Conservation (phyloP, 2,797 vertebrate species). For the Intellagama lesueurii region DNA sequence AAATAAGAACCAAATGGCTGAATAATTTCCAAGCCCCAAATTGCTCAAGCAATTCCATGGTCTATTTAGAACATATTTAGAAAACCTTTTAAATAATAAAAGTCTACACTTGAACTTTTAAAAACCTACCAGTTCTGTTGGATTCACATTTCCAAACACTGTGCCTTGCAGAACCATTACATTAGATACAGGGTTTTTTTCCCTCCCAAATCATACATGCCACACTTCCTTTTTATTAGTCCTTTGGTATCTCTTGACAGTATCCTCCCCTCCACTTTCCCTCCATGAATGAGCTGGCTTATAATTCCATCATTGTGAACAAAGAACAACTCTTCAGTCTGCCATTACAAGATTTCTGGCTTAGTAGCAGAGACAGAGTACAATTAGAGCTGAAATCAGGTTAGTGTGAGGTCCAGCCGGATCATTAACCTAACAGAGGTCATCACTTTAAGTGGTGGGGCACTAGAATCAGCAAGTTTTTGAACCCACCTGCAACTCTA, state of each 20-base stretch:
- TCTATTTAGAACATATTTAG: constrained; percentile 81
- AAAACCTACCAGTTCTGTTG: constrained; percentile 62
- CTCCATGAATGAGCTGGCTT: neutral
- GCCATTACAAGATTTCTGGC: no score
- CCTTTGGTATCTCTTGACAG: neutral
- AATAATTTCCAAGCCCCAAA: constrained; percentile 81
- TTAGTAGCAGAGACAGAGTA: no score
- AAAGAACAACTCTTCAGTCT: neutral
- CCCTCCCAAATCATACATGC: neutral
- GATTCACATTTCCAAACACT: constrained; percentile 75
- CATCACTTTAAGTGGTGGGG: no score
- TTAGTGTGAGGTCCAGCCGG: no score
- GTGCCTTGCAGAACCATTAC: constrained; percentile 39
- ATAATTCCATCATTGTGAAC: neutral
- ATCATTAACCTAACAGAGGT: no score
- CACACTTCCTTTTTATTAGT: constrained; percentile 13
- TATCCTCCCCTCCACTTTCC: neutral
- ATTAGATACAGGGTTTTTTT: constrained; percentile 33
- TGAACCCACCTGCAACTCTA: no score
- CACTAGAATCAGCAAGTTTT: no score
- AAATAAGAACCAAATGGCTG: constrained; percentile 83
- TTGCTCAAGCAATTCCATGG: constrained; percentile 77
- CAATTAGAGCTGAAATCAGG: no score
- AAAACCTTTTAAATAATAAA: constrained; percentile 84
- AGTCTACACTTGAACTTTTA: constrained; percentile 66